Conservation (phyloP, 2,797 vertebrate species). For the Hypotaenidia philippensis region DNA sequence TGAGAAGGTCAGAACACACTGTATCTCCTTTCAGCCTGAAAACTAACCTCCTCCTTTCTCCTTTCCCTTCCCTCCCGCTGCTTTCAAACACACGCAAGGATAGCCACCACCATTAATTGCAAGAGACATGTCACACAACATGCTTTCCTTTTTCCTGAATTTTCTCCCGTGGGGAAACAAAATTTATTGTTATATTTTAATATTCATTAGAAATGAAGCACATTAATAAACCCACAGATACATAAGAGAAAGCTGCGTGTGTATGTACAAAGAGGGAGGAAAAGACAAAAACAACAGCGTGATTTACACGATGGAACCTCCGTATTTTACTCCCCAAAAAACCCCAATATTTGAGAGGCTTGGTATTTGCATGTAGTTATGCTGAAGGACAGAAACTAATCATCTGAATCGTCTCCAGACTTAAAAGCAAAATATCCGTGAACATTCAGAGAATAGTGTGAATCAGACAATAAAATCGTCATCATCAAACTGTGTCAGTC, state of each 20-base stretch:
- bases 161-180: not conserved
- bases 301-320: not conserved
- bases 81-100: conserved; percentile 4
- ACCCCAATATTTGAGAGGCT: not conserved
- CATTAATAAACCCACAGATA: conserved; percentile 4
- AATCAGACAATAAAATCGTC: not conserved
- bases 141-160: not conserved
- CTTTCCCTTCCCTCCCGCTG: not conserved
- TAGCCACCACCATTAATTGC: not conserved
- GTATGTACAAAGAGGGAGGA: not conserved
- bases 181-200: not conserved
- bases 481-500: not conserved
- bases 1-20: conserved; percentile 24
- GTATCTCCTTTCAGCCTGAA: conserved; percentile 25
- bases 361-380: not conserved
- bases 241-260: not conserved
- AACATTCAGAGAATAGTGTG: not conserved
- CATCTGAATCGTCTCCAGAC: not conserved
- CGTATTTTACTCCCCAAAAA: not conserved
- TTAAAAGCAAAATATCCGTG: not conserved
- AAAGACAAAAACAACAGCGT: conserved; percentile 22
- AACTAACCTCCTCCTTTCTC: conserved; percentile 18
- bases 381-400: not conserved
- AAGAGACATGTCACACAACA: not conserved
- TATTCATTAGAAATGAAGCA: not conserved